Evolutionary conservation across 2,888 invertebrate genomes (phyloP).

Genomic region (Ichneumoninae sp.): DNA sequence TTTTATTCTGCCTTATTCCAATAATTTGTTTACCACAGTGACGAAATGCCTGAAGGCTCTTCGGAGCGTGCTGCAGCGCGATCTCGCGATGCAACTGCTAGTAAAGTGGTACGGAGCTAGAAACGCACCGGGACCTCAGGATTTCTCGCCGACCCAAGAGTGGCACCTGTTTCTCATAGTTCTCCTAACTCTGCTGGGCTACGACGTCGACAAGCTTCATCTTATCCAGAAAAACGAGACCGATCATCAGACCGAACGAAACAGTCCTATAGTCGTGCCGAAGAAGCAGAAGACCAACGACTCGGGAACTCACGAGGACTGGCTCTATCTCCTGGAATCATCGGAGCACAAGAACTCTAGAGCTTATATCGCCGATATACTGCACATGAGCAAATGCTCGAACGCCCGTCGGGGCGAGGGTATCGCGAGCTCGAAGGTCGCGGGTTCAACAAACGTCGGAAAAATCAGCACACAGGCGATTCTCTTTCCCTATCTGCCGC

Average conservation of each 20-base stretch:
- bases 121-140: conserved; percentile 94
- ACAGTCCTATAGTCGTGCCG: conserved; percentile 86
- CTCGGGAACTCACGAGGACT: conserved; percentile 92
- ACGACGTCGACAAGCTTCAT: conserved; percentile 88
- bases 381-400: conserved; percentile 82
- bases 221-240: conserved; percentile 82
- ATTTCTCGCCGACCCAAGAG: conserved; percentile 91
- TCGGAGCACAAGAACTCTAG: conserved; percentile 86
- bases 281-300: conserved; percentile 93
- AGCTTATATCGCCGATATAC: conserved; percentile 83
- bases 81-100: conserved; percentile 90
- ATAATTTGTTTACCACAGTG: conserved; percentile 84
- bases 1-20: neutral
- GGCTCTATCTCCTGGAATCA: conserved; percentile 89
- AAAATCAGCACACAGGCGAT: conserved; percentile 88
- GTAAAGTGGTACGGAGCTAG: conserved; percentile 95
- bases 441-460: conserved; percentile 68
- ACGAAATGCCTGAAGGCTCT: conserved; percentile 90
- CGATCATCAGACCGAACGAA: conserved; percentile 84
- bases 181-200: conserved; percentile 88
- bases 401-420: conserved; percentile 57
- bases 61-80: conserved; percentile 90
- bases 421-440: conserved; percentile 27
- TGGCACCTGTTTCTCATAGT: conserved; percentile 91
- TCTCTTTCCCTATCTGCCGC: conserved; percentile 90